Conservation (phyloP, 2,797 vertebrate genomes). For the Tokudaia tokunoshimensis region DNA sequence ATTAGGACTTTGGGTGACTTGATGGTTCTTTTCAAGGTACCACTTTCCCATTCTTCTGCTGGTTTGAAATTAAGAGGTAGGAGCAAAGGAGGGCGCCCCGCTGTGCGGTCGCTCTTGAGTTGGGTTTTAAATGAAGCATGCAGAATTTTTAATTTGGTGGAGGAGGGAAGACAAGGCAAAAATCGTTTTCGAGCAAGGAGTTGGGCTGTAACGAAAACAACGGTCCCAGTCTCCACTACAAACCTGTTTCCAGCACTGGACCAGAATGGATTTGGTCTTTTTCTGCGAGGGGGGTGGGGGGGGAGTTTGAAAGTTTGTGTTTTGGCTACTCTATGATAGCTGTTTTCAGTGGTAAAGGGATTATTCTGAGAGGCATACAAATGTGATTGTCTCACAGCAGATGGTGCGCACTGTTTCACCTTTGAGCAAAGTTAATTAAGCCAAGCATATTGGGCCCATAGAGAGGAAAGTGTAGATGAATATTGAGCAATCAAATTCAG, state of each 20-base stretch:
- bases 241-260: constrained; percentile 63
- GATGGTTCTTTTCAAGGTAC: constrained; percentile 89
- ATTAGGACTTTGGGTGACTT: constrained; percentile 90
- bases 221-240: constrained; percentile 58
- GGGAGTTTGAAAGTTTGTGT: constrained; percentile 90
- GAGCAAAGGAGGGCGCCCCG: constrained; percentile 87
- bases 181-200: constrained; percentile 83
- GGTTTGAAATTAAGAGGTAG: constrained; percentile 88
- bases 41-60: constrained; percentile 85
- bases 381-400: constrained; percentile 99
- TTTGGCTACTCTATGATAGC: constrained; percentile 91
- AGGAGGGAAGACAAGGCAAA: constrained; percentile 83
- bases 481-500: constrained; percentile 98
- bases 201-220: constrained; percentile 76
- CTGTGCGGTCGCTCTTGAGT: constrained; percentile 89
- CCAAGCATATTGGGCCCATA: constrained; percentile 99
- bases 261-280: constrained; percentile 83
- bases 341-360: constrained; percentile 95
- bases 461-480: constrained; percentile 98
- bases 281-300: constrained; percentile 82
- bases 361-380: constrained; percentile 98
- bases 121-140: constrained; percentile 89
- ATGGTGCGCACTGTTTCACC: constrained; percentile 99
- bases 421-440: constrained; percentile 99
- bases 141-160: constrained; percentile 89